These are phyloP conservation scores for Drosophila nr. medialis DNA, from an alignment of 2,888 invertebrate genomes.

Conservation along the genomic window DNA sequence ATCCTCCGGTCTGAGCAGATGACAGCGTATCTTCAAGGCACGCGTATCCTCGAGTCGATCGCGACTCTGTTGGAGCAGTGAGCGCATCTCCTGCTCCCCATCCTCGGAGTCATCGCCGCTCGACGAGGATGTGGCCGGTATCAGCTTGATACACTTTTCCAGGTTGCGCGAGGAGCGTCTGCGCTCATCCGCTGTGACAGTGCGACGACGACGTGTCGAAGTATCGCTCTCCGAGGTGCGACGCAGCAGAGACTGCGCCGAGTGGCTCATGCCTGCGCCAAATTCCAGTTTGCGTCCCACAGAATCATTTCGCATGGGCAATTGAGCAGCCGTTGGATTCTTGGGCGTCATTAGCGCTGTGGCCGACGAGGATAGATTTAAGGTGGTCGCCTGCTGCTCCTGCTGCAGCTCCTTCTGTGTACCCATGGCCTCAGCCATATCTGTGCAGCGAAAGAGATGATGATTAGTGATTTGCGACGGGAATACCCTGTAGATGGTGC, in stretches of 20 bases:
- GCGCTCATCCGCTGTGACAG: slow-evolving; percentile 80
- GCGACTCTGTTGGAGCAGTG: slow-evolving; percentile 82
- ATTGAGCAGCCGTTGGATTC: slow-evolving; percentile 49
- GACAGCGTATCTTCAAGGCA: slow-evolving; percentile 84
- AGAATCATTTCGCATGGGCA: slow-evolving; percentile 58
- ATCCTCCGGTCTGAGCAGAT: slow-evolving; percentile 84
- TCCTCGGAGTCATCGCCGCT: slow-evolving; percentile 83
- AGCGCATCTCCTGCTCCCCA: slow-evolving; percentile 84
- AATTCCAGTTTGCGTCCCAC: slow-evolving; percentile 83
- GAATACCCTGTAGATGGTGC: not conserved
- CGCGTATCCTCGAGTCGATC: slow-evolving; percentile 84
- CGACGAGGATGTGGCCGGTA: slow-evolving; percentile 84
- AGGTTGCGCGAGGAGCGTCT: slow-evolving; percentile 84
- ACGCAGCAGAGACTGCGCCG: slow-evolving; percentile 82
- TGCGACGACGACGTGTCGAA: slow-evolving; percentile 83
- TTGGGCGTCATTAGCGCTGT: slow-evolving; percentile 82
- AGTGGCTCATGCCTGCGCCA: slow-evolving; percentile 81
- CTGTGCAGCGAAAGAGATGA: slow-evolving; percentile 9
- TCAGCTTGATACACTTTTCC: slow-evolving; percentile 83
- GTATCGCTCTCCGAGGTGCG: slow-evolving; percentile 84
- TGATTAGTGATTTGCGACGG: not conserved
- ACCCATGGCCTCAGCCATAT: slow-evolving; percentile 58
- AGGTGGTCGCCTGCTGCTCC: slow-evolving; percentile 29
- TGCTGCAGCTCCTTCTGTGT: slow-evolving; percentile 49
- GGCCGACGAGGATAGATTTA: slow-evolving; percentile 79